Conservation (phyloP, 2,113 vertebrate species). For the Scomber japonicus region DNA sequence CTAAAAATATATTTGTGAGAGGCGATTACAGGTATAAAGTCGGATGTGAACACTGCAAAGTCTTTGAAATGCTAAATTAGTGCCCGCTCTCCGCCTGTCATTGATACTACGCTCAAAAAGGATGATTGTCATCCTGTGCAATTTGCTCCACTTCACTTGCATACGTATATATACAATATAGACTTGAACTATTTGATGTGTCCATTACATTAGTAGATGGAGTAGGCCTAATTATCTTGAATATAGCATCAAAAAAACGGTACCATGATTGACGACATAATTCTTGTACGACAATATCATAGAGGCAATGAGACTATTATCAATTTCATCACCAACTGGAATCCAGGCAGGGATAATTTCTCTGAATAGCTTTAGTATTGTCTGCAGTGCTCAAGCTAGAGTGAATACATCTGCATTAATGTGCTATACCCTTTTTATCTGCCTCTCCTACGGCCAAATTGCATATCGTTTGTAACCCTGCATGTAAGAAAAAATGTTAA, state of each 20-base stretch:
- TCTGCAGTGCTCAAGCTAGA: slow-evolving; percentile 26
- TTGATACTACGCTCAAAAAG: slow-evolving; percentile 1
- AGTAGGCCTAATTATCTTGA: slow-evolving; percentile 25
- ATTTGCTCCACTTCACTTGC: slow-evolving; percentile 33
- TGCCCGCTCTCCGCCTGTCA: slow-evolving; percentile 48
- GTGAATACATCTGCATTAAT: slow-evolving; percentile 73
- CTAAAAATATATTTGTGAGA: slow-evolving; percentile 81
- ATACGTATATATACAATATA: background rate
- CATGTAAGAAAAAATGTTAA: slow-evolving; percentile 57
- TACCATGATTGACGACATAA: background rate
- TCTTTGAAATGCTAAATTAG: slow-evolving; percentile 76
- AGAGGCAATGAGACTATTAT: slow-evolving; percentile 11
- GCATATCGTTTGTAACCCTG: slow-evolving; percentile 53
- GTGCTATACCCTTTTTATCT: slow-evolving; percentile 43
- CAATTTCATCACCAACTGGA: slow-evolving; percentile 13
- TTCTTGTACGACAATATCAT: slow-evolving; percentile 2
- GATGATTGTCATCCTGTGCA: slow-evolving; percentile 35
- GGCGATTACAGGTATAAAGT: slow-evolving; percentile 75
- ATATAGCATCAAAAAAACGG: background rate
- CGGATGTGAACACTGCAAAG: slow-evolving; percentile 44
- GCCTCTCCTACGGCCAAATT: slow-evolving; percentile 52
- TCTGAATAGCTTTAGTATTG: slow-evolving; percentile 27
- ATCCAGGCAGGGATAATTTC: slow-evolving; percentile 34
- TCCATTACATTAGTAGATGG: slow-evolving; percentile 9
- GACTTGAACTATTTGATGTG: slow-evolving; percentile 7